Conservation (phyloP, 2,113 vertebrate genomes). For the Xiphorhynchus elegans region DNA sequence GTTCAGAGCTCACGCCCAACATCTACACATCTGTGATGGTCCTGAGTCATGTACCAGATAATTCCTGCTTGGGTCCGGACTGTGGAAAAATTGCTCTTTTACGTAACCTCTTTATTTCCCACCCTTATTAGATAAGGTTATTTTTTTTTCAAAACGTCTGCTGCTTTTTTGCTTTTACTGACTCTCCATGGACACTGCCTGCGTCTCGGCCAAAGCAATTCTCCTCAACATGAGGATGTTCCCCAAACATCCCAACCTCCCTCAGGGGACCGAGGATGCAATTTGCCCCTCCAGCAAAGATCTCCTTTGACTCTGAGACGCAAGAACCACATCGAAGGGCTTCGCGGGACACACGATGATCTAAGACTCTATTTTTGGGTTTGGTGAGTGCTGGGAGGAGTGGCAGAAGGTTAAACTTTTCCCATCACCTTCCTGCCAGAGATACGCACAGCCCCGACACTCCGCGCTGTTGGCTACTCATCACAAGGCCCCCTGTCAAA, state of each 20-base stretch:
- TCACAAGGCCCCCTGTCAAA: constrained; percentile 77
- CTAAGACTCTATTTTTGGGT: constrained; percentile 62
- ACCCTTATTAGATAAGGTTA: not conserved
- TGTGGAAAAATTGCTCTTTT: not conserved
- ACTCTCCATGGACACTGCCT: not conserved
- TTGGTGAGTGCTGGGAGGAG: constrained; percentile 51
- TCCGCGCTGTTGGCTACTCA: constrained; percentile 63
- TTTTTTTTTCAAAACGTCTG: not conserved
- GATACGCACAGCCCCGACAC: constrained; percentile 43
- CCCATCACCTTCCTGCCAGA: constrained; percentile 75
- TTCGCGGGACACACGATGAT: not conserved
- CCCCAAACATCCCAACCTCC: not conserved
- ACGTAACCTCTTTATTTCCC: not conserved
- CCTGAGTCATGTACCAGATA: not conserved
- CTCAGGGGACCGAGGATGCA: fast-evolving
- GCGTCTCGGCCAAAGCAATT: not conserved
- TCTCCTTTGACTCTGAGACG: not conserved
- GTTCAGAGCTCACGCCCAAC: not conserved
- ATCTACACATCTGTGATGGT: not conserved
- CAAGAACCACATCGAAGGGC: not conserved
- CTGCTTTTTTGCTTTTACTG: not conserved
- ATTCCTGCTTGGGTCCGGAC: not conserved
- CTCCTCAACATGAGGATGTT: not conserved
- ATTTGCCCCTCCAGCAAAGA: fast-evolving
- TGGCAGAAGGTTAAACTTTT: constrained; percentile 73